Evolutionary conservation across 2,888 invertebrate species (phyloP), one percentile per base, ranked within the genome.

Genomic region (Cylindroiulus punctatus): DNA sequence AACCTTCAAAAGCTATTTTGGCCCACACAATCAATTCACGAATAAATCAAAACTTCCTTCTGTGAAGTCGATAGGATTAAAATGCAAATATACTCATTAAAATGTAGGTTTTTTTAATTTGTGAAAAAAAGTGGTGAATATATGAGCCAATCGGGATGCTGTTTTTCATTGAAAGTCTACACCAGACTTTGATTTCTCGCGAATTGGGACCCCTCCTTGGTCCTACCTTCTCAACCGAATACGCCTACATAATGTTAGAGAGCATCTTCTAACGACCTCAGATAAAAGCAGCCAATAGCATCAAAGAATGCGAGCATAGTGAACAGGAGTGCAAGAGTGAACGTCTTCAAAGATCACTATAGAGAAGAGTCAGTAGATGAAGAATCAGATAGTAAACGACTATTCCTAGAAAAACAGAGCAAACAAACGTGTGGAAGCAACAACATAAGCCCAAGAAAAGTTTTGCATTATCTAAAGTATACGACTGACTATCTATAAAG

Each of bases 241-340:
- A 52, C 52, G 52, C 52, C 52, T 52, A 52, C 52, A 19, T 8
- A 52, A n/a, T 19, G 52, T 52, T 19, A 52, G 52, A 52, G n/a
- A 52, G n/a, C 52, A 52, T 52, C 52, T 52, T 14, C 52, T 52
- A 52, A 52, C 52, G 52, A 52, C 52, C 52, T 52, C 3, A 52
- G 52, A 52, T 52, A 52, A 52, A 52, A 52, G 52, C 52, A 52
- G n/a, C 52, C 52, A 52, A 52, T 52, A 52, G 52, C 52, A 52
- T 52, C 52, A 52, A 52, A 19, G 52, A n/a, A 52, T 52, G 52
- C n/a, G 52, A 52, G 52, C 52, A 52, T 52, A 52, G 52, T 52
- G 52, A 52, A 14, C 52, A 52, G 52, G 52, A 52, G 4, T 52
- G 52, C 52, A 52, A 52, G 52, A 52, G 52, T 52, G 52, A 52